Conservation (phyloP, 2,888 invertebrate genomes). For the Smittia sp. region DNA sequence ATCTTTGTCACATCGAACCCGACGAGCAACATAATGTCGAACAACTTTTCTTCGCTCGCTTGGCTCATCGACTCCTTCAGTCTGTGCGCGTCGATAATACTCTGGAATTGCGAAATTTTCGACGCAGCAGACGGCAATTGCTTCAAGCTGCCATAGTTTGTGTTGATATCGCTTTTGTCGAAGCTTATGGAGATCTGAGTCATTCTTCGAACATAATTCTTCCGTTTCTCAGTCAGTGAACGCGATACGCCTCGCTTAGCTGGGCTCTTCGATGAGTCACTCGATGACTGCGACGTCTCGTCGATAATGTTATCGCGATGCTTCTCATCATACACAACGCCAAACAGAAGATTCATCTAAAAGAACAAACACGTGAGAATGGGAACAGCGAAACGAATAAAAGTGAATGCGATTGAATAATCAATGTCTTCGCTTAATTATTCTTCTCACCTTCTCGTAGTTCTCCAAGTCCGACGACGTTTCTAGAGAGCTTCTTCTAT, state of each 20-base stretch:
- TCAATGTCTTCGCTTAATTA: background rate
- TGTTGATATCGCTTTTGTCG: background rate
- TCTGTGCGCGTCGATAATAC: conserved; percentile 5
- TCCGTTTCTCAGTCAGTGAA: conserved; percentile 62
- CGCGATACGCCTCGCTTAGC: conserved; percentile 58
- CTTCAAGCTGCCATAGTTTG: conserved; percentile 44
- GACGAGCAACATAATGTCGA: conserved; percentile 67
- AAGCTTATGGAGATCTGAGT: conserved; percentile 6
- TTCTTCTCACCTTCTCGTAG: conserved; percentile 26
- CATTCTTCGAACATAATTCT: conserved; percentile 61
- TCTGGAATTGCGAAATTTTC: conserved; percentile 49
- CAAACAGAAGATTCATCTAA: conserved; percentile 46
- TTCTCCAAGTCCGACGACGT: conserved; percentile 9
- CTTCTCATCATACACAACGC: conserved; percentile 46
- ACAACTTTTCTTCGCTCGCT: conserved; percentile 54
- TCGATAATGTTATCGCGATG: conserved; percentile 42
- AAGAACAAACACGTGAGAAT: background rate
- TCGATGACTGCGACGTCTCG: conserved; percentile 39
- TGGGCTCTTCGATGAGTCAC: conserved; percentile 34
- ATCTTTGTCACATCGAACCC: conserved; percentile 65
- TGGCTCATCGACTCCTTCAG: conserved; percentile 39
- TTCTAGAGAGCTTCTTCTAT: conserved; percentile 23
- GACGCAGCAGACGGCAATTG: conserved; percentile 24
- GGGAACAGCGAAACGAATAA: background rate
- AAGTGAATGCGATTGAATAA: background rate